Conservation (phyloP, 2,113 vertebrate genomes). For the Parus major region DNA sequence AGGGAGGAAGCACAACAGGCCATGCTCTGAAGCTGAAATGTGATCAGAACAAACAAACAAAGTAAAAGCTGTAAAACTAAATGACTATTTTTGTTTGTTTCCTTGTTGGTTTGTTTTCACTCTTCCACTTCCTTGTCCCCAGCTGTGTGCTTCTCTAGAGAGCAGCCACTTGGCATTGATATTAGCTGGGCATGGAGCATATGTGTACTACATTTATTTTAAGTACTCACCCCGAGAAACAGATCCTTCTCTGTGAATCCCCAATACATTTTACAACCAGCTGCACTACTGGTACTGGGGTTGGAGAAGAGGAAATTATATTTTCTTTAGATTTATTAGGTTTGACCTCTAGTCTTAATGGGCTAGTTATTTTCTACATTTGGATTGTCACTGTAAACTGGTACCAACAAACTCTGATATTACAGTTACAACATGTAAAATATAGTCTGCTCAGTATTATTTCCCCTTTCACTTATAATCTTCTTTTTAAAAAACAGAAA, state of each 20-base stretch:
- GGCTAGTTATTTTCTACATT: neutral
- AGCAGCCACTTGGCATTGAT: conserved; percentile 22
- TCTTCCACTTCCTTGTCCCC: conserved; percentile 38
- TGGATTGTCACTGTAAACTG: neutral
- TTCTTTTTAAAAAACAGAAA: neutral
- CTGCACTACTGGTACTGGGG: neutral
- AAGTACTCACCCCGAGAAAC: neutral
- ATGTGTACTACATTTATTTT: neutral
- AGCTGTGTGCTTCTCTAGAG: conserved; percentile 21
- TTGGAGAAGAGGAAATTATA: neutral
- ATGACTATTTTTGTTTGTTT: conserved; percentile 40
- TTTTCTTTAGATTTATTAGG: neutral
- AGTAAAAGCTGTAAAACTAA: conserved; percentile 64
- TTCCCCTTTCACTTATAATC: neutral
- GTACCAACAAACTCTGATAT: neutral
- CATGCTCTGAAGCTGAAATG: conserved; percentile 15
- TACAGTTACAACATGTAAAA: neutral
- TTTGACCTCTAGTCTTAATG: neutral
- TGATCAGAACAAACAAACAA: conserved; percentile 59
- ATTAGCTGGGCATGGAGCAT: neutral
- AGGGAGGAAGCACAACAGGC: conserved; percentile 8
- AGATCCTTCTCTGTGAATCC: neutral
- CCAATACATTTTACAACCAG: neutral
- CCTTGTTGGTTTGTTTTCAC: conserved; percentile 5
- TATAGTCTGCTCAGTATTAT: neutral